Evolutionary conservation across 92 coral and sea anemone genomes (phyloP), one percentile per base, ranked within the genome.

Genomic region (Porites rus): DNA sequence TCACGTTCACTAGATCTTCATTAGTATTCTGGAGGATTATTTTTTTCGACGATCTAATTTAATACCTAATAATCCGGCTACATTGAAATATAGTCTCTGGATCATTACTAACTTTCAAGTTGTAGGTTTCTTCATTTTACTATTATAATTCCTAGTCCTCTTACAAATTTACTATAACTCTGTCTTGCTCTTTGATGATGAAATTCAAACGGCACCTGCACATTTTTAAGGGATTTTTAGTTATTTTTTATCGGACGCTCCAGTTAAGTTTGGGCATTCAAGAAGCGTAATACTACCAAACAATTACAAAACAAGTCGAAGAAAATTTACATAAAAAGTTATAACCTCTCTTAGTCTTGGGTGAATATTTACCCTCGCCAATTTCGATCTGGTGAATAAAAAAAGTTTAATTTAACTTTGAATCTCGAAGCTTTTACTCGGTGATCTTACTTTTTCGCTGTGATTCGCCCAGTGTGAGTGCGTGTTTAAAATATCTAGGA

Each of bases 271-370:
- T 90, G 87, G 62, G 71, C 83, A 68, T 80, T 91, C 79, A 76
- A 63, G 83, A 61, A 86, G 86, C 65, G 84, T 89, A 87, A 87
- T 75, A 77, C 87, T 79, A 52, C 80, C 79, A 86, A 87, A 90
- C 86, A 92, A 92, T 84, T 38, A 86, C 79, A 92, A 85, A 83
- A 83, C 92, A 90, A 84, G 84, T 85, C 61, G 16, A 85, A 2
- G 70, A 71, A 82, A 90, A 92, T 92, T 92, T 94, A 85, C 95
- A 94, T 92, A 94, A 81, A 88, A 76, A 61, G 68, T 59, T 52
- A 75, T 80, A 60, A 59, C 71, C 82, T 69, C 79, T 76, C 82
- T 91, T 38, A 38, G 46, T 68, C 77, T 76, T 68, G 54, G 62
- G 77, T 58, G 72, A 70, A 58, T 88, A 90, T 59, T 93, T 88